Evolutionary conservation across 1,140 invertebrate species (phyloP).

Genomic region (Drosophila ohnishii): DNA sequence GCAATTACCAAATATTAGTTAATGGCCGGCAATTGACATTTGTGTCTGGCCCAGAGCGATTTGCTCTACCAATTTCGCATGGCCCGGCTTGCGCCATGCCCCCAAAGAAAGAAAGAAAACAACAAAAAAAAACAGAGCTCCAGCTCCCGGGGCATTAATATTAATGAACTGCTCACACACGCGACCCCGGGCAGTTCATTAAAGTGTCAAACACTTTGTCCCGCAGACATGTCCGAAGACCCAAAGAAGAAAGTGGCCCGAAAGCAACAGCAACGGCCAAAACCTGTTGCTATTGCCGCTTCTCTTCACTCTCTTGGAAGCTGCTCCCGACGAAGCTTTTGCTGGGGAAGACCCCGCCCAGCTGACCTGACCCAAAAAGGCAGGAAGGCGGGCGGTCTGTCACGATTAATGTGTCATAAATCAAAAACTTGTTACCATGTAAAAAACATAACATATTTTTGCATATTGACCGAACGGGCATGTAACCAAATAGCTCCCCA

Average conservation of each 20-base stretch:
- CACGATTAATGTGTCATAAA: slow-evolving; percentile 75
- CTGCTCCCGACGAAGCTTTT: slow-evolving; percentile 11
- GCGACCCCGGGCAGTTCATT: slow-evolving; percentile 75
- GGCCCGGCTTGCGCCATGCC: slow-evolving; percentile 13
- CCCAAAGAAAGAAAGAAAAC: not conserved
- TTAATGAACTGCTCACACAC: slow-evolving; percentile 74
- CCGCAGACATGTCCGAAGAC: slow-evolving; percentile 50
- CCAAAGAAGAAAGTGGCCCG: slow-evolving; percentile 54
- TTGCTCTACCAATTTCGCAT: slow-evolving; percentile 57
- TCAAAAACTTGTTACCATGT: slow-evolving; percentile 71
- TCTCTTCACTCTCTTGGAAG: slow-evolving; percentile 5
- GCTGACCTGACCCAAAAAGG: slow-evolving; percentile 60
- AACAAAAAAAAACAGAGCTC: slow-evolving; percentile 31
- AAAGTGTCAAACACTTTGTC: slow-evolving; percentile 76
- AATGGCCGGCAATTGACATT: slow-evolving; percentile 63
- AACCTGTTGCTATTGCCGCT: slow-evolving; percentile 61
- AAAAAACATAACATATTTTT: slow-evolving; percentile 58
- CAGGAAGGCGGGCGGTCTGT: slow-evolving; percentile 40
- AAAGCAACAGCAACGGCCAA: slow-evolving; percentile 38
- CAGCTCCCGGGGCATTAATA: slow-evolving; percentile 66
- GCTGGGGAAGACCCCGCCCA: slow-evolving; percentile 31
- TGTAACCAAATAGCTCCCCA: slow-evolving; percentile 36
- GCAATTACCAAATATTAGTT: slow-evolving; percentile 72
- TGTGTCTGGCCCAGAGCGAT: slow-evolving; percentile 60
- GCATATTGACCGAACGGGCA: slow-evolving; percentile 49